Conservation (phyloP, 2,888 invertebrate genomes). For the Diachrysia chrysitis region DNA sequence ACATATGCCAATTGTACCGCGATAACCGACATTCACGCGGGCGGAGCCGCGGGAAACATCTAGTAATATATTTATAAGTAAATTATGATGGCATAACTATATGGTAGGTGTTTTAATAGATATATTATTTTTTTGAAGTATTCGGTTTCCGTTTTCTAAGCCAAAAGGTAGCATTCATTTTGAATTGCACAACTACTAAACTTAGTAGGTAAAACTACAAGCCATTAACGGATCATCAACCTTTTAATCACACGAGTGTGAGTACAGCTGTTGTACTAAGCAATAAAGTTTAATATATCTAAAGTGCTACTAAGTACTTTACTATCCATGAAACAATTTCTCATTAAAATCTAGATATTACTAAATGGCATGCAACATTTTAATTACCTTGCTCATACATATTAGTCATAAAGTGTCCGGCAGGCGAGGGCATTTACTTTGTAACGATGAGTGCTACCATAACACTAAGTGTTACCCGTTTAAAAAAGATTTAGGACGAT, state of each 20-base stretch:
- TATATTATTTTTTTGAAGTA: not conserved
- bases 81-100: too few species aligned
- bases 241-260: not conserved
- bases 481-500: constrained; percentile 44
- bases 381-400: constrained; percentile 33
- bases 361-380: constrained; percentile 49
- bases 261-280: constrained; percentile 1
- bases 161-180: too few species aligned
- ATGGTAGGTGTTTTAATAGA: not conserved
- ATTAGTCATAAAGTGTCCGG: constrained; percentile 30
- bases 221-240: not conserved
- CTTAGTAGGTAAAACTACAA: not conserved
- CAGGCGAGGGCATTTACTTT: constrained; percentile 28
- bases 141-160: too few species aligned
- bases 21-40: too few species aligned
- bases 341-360: constrained; percentile 41
- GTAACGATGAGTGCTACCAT: constrained; percentile 16
- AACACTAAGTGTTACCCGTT: constrained; percentile 24
- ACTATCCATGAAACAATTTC: constrained; percentile 24
- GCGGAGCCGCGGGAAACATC: too few species aligned
- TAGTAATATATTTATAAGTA: too few species aligned
- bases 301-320: too few species aligned
- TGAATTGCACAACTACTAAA: not conserved
- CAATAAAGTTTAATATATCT: constrained; percentile 5
- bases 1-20: too few species aligned